Base-by-base conservation (phyloP, 2,888 invertebrate genomes). In the Acanthoscelides obtectus region DNA sequence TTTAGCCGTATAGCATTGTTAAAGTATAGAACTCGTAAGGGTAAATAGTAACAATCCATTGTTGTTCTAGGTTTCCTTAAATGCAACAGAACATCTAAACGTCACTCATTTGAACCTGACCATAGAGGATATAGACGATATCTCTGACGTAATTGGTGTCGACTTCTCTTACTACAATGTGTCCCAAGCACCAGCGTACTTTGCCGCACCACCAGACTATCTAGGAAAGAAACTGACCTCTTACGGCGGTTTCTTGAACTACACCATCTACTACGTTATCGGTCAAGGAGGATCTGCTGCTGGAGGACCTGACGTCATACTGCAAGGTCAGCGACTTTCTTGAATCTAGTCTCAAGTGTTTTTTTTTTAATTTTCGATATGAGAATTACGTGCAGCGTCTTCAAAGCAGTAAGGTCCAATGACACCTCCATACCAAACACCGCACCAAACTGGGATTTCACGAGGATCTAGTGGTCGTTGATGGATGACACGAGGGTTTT, bases 211-310 rank as follows among this genome's bases (percentile, higher is more conserved):
- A 0, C 82, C 86, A 0, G 86, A 87, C 22, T 95, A 93, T 81
- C 86, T 94, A 0, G 93, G 93, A n/a, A 96, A 96, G 83, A 93
- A 93, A 81, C 86, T 98, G 64, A 92, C 92, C 0, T 92, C 97
- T 0, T 98, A 98, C 82, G 98, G 98, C 2, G 97, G 97, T 0
- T 88, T 89, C 72, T 86, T 98, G 20, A 91, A 90, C 19, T 98
- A 95, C 82, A 90, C 90, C 0, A 87, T 97, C 0, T 89, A 89
- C 78, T 94, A 94, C 79, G 90, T 89, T 0, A 90, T 84, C n/a
- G 84, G 82, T 22, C 71, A 76, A 22, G 72, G 77, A 84, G 87
- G 87, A 22, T 83, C 84, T 22, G 90, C 94, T 0, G 86, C 93
- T 0, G 86, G 88, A 20, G 92, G 92, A 0, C 90, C 96, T 0